Evolutionary conservation across 92 coral and sea anemone species (phyloP).

Genomic region (Zoanthus sansibaricus): DNA sequence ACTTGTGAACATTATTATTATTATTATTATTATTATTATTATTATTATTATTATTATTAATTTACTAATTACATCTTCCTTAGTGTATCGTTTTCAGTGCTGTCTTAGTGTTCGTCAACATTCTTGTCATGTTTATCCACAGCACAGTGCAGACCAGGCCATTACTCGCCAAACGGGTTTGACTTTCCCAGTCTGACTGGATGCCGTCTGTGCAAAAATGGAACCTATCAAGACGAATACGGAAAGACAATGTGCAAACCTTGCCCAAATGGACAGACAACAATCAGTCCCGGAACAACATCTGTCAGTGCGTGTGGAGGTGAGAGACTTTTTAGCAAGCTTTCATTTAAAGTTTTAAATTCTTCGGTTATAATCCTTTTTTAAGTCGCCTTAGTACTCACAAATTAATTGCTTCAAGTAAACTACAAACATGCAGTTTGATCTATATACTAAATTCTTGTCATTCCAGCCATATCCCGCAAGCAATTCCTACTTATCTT

Average conservation of each 20-base stretch:
- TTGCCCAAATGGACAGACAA: slow-evolving; percentile 75
- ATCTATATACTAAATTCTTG: too few species aligned
- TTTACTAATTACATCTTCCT: not conserved
- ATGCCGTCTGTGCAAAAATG: slow-evolving; percentile 64
- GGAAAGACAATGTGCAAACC: slow-evolving; percentile 69
- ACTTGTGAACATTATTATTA: too few species aligned
- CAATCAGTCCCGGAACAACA: slow-evolving; percentile 51
- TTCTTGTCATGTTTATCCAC: not conserved
- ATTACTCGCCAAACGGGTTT: slow-evolving; percentile 63
- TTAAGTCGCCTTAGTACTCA: too few species aligned
- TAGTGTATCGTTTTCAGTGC: not conserved
- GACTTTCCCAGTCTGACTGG: slow-evolving; percentile 53
- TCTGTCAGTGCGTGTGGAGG: slow-evolving; percentile 75
- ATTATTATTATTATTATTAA: too few species aligned
- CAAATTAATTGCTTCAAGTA: too few species aligned
- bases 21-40: too few species aligned
- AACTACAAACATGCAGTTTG: too few species aligned
- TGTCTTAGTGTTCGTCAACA: too few species aligned
- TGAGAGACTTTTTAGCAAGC: slow-evolving; percentile 9
- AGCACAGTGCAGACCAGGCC: slow-evolving; percentile 59
- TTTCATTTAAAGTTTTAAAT: too few species aligned
- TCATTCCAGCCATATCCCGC: too few species aligned
- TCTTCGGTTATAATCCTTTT: too few species aligned
- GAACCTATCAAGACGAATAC: slow-evolving; percentile 56
- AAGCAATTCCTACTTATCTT: too few species aligned